Evolutionary conservation across 2,113 vertebrate species (phyloP).

Genomic region (Etheostoma spectabile): DNA sequence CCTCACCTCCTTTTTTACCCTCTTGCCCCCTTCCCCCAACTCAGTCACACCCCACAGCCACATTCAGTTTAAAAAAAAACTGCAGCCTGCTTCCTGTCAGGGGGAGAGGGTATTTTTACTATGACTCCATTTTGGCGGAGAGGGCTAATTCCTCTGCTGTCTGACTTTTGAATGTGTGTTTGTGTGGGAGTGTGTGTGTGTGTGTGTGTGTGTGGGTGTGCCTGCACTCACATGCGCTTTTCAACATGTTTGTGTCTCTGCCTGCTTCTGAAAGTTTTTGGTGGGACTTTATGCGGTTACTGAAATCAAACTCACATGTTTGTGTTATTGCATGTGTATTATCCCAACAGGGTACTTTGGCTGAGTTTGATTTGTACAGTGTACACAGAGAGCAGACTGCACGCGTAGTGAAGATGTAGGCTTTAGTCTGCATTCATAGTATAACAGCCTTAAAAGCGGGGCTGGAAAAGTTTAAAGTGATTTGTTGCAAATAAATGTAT

Average conservation of each 20-base stretch:
- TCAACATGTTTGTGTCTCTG: constrained; percentile 36
- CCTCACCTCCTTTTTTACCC: constrained; percentile 17
- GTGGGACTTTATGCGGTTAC: not conserved
- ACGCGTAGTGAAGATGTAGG: not conserved
- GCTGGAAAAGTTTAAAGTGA: not conserved
- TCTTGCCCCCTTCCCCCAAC: constrained; percentile 20
- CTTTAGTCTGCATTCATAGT: not conserved
- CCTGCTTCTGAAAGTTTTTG: constrained; percentile 13
- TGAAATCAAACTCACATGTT: constrained; percentile 14
- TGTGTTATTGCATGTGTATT: constrained; percentile 12
- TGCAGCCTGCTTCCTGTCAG: constrained; percentile 74
- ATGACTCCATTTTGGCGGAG: constrained; percentile 70
- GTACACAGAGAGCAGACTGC: not conserved
- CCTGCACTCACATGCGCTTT: constrained; percentile 28
- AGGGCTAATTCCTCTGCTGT: constrained; percentile 65
- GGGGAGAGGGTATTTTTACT: constrained; percentile 70
- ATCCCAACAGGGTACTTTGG: not conserved
- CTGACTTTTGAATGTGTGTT: constrained; percentile 41
- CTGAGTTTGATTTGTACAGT: constrained; percentile 30
- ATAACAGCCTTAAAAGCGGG: not conserved
- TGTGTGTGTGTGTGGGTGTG: constrained; percentile 4
- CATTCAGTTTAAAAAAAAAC: constrained; percentile 51
- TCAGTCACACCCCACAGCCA: constrained; percentile 58
- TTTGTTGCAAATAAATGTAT: not conserved
- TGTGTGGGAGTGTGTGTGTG: constrained; percentile 23